Evolutionary conservation across 2,888 invertebrate genomes (phyloP), one percentile per base, ranked within the genome.

Genomic region (Linyphia triangularis): DNA sequence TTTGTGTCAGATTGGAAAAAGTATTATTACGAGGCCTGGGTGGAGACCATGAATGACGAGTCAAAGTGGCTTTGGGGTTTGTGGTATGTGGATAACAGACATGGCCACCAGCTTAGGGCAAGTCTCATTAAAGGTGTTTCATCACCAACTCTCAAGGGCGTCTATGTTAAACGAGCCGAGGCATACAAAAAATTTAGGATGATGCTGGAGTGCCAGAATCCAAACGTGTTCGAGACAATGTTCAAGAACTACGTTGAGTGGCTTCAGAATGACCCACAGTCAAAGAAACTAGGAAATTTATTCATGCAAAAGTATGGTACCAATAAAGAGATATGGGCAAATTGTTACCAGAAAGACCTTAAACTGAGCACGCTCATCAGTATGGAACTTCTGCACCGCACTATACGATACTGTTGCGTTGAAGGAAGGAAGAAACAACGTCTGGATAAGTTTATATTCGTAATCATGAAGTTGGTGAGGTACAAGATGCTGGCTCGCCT

Each of bases 401-500:
- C 85, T 0, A 63, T 85, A 9, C 59, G 78, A 3, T 85, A 77
- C 37, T 85, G 85, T 26, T 85, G 85, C 16, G 40, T 69, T 3
- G 85, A 85, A 37, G 85, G 85, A 5, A 22, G 85, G 1, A 85
- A 86, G 43, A 86, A 72, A 10, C n/a, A n/a, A n/a, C 70, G 85
- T 6, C 16, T 86, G n/a, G 78, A 79, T 24, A 86, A 79, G 40
- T 79, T 86, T 26, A 86, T 86, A 6, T 75, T 67, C 67, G 86
- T 79, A 13, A 59, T 86, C 10, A 86, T 86, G 86, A 86, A 86
- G 43, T n/a, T 86, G 4, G 72, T 86, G 7, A 33, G 86, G 6
- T 70, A 73, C 30, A 86, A 86, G 67, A 86, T 86, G 81, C 19
- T 86, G 24, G 86, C 81, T 19, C 81, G 86, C 4, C 22, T 86